Conservation (phyloP, 2,888 invertebrate species). For the Callosobruchus maculatus region DNA sequence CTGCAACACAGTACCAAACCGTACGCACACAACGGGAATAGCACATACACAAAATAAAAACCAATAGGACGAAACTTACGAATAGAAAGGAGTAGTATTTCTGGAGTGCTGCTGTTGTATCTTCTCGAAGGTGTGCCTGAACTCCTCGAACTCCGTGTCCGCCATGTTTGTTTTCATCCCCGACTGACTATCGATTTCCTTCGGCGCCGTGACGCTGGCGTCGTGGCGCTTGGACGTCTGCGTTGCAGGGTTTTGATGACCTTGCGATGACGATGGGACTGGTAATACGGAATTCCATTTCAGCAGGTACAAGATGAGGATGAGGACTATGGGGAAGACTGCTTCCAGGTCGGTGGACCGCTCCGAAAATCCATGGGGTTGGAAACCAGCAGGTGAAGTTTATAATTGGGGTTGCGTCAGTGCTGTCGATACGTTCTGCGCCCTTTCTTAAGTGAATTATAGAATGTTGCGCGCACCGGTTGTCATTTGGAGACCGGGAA, state of each 20-base stretch:
- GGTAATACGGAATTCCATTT: slow-evolving; percentile 4
- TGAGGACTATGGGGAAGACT: not conserved
- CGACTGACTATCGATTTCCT: slow-evolving; percentile 31
- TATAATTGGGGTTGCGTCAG: not conserved
- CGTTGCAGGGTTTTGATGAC: not conserved
- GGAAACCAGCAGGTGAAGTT: not conserved
- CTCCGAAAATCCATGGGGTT: not conserved
- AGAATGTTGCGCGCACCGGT: not conserved
- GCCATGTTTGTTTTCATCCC: slow-evolving; percentile 67
- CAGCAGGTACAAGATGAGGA: not conserved
- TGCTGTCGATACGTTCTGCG: not conserved
- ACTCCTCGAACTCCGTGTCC: slow-evolving; percentile 91
- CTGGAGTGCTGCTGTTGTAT: slow-evolving; percentile 70
- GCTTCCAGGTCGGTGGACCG: not conserved
- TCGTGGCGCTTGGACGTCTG: slow-evolving; percentile 7
- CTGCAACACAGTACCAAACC: not conserved
- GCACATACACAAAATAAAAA: not conserved
- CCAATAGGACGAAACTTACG: slow-evolving; percentile 62
- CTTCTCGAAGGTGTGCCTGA: slow-evolving; percentile 80
- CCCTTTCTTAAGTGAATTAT: not conserved
- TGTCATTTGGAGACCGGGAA: too few relatives aligned
- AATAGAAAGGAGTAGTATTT: slow-evolving; percentile 80
- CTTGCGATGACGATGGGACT: not conserved
- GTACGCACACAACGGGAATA: not conserved
- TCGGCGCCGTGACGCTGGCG: slow-evolving; percentile 16